Base-by-base conservation (phyloP, 2,113 vertebrate genomes). In the Nymphicus hollandicus region DNA sequence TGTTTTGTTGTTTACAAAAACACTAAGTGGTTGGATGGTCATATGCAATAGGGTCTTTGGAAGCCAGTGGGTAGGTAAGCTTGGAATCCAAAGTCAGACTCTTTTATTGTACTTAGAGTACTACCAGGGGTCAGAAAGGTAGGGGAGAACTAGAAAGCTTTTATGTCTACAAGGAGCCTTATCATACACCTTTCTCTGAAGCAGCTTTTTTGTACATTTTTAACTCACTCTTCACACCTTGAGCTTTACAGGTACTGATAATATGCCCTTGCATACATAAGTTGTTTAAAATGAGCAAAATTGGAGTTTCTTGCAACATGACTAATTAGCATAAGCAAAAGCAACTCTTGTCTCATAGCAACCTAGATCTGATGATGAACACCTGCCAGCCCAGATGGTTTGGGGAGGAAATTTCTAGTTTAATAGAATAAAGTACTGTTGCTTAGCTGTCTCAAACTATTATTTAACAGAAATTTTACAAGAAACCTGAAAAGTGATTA, bases 381-480 rank as follows among this genome's bases (percentile, higher is more conserved):
- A 98, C 98, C 97, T 98, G 98, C 95, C 97, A 98, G 82, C 92
- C 96, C 97, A 98, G 97, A 98, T 98, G 97, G 97, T 96, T 96
- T 96, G 77, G 77, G 81, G 46, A 97, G 84, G 89, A 97, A 95
- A 94, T 97, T 97, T 97, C 81, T 82, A 91, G 79, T 96, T 95
- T 97, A 97, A 97, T 88, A 95, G 82, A 96, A 97, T 80, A 91
- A 98, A 96, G 64, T 95, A 91, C 49, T 92, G 53, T 81, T 95
- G 58, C 82, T 94, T 90, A 93, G 49, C 65, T 94, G 61, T 69
- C 95, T 96, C 70, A 71, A 97, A 84, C 58, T 52, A n/a, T 92
- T 96, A 94, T 88, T 97, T 97, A 96, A 89, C 37, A 86, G 49
- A 68, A 86, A 87, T 80, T 91, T 94, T 91, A 25, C 27, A 95